Percentiles rank a stretch among this genome's conserved stretches.
Conservation (phyloP, 2,113 vertebrate genomes). For the Rhabdomys dilectus region DNA sequence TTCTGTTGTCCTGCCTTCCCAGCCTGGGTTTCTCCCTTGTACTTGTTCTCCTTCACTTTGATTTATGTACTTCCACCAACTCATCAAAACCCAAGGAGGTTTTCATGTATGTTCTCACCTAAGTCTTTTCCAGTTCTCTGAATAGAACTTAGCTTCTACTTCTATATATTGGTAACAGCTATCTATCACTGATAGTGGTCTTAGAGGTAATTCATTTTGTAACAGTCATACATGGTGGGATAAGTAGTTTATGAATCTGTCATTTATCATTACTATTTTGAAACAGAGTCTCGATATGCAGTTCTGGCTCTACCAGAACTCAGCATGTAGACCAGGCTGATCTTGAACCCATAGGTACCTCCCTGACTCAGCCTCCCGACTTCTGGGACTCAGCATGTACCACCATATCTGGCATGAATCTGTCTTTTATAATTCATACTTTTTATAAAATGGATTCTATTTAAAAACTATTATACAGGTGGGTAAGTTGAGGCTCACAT, state of each 20-base stretch:
- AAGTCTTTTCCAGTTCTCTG: not conserved
- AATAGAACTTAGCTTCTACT: not conserved
- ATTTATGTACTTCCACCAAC: not conserved
- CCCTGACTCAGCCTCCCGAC: not conserved
- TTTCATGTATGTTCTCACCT: not conserved
- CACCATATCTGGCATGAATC: not conserved
- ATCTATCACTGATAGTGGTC: not conserved
- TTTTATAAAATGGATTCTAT: not conserved
- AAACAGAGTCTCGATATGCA: not conserved
- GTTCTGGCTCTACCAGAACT: not conserved
- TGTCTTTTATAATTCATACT: not conserved
- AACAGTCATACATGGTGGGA: not conserved
- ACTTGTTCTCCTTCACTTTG: not conserved
- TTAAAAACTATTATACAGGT: conserved; percentile 6
- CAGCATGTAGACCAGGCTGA: not conserved
- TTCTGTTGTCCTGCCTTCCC: not conserved
- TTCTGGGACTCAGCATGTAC: not conserved
- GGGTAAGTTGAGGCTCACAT: not conserved
- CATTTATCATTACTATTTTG: not conserved
- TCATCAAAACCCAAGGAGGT: not conserved
- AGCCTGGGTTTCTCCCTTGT: not conserved
- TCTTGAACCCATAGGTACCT: not conserved
- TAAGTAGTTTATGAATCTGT: not conserved
- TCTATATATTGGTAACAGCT: too few relatives aligned
- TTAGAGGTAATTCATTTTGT: not conserved